A percentile compares a stretch with the other conserved stretches of the same genome.
Evolutionary conservation across 2,888 invertebrate genomes (phyloP).

Genomic region (Eustalomyia histrio): DNA sequence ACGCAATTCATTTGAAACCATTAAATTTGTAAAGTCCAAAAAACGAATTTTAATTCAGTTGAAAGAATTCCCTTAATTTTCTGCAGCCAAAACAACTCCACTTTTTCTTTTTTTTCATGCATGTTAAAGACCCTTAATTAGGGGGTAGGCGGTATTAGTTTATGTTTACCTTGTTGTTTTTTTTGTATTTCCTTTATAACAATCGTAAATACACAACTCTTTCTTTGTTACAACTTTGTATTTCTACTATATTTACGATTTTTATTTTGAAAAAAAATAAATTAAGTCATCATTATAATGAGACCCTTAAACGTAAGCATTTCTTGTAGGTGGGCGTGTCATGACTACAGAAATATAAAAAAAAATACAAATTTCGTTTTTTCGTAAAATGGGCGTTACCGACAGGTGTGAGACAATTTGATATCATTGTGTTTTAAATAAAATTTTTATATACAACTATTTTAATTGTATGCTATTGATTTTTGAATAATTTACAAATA

Average conservation of each 20-base stretch:
- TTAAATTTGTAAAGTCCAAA: conserved; percentile 34
- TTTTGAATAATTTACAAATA: neutral
- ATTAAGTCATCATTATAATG: conserved; percentile 60
- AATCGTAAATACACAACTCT: conserved; percentile 25
- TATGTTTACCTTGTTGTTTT: conserved; percentile 17
- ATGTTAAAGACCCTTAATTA: conserved; percentile 50
- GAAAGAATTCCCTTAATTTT: conserved; percentile 5
- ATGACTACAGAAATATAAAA: conserved; percentile 1
- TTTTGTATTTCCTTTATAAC: neutral
- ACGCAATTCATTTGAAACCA: conserved; percentile 45
- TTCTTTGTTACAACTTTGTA: conserved; percentile 7
- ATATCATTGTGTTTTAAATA: conserved; percentile 16
- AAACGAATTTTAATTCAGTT: neutral
- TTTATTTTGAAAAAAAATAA: conserved; percentile 26
- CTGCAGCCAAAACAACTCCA: conserved; percentile 13
- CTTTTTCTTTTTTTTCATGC: conserved; percentile 42
- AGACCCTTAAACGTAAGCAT: conserved; percentile 32
- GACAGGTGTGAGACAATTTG: conserved; percentile 52
- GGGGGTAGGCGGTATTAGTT: conserved; percentile 36
- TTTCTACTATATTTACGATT: neutral
- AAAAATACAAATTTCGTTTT: conserved; percentile 5
- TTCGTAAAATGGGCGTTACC: conserved; percentile 30
- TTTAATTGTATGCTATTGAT: conserved; percentile 38
- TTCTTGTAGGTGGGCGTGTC: conserved; percentile 43
- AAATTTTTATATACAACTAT: neutral